Conservation (phyloP, 2,797 vertebrate species). For the Sparidentex hasta region DNA sequence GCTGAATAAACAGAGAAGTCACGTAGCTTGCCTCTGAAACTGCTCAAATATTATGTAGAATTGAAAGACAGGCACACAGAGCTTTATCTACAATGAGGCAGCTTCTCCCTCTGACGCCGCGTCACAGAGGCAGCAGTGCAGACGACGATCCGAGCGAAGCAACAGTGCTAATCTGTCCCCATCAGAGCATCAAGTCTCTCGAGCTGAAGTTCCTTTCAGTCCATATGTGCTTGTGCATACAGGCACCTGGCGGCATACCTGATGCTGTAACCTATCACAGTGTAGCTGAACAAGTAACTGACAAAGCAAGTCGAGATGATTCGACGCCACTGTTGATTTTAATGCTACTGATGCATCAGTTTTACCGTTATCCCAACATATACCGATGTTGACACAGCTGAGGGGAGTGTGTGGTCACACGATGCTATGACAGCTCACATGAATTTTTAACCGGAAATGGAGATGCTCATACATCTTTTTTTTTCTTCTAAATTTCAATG, state of each 20-base stretch:
- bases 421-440: background rate
- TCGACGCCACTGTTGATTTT: background rate
- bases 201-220: slow-evolving; percentile 7
- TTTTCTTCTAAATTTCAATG: background rate
- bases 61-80: background rate
- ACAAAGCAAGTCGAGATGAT: background rate
- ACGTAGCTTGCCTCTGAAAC: slow-evolving; percentile 5
- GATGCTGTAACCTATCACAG: background rate
- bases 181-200: slow-evolving; percentile 11
- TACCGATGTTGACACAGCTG: background rate
- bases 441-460: background rate
- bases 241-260: background rate
- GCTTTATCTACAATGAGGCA: slow-evolving; percentile 38
- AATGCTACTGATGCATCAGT: too few species aligned
- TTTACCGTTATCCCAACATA: background rate
- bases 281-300: background rate
- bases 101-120: slow-evolving; percentile 5
- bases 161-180: slow-evolving; percentile 6
- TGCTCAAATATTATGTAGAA: slow-evolving; percentile 3
- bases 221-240: background rate
- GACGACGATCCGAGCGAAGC: background rate
- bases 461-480: background rate
- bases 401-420: background rate
- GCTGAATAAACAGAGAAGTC: slow-evolving; percentile 20
- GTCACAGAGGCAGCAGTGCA: slow-evolving; percentile 1